Evolutionary conservation across 2,113 vertebrate genomes (phyloP).

Genomic region (Cyrtonyx montezumae): DNA sequence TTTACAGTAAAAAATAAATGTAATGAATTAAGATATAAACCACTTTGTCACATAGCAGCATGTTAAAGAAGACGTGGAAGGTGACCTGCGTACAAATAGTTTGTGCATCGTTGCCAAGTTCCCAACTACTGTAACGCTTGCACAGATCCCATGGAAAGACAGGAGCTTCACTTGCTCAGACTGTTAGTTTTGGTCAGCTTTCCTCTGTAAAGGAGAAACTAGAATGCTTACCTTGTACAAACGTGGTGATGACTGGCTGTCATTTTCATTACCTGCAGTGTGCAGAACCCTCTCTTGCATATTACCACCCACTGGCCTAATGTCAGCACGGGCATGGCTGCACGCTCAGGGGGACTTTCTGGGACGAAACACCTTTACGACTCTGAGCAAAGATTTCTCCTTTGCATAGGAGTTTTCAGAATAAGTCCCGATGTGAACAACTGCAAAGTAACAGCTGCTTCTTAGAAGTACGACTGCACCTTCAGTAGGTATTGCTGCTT

Average conservation of each 20-base stretch:
- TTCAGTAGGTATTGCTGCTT: not conserved
- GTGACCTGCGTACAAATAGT: conserved; percentile 58
- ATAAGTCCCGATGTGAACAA: not conserved
- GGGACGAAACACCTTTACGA: not conserved
- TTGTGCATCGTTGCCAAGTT: conserved; percentile 9
- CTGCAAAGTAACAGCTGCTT: fast-evolving
- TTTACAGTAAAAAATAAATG: conserved; percentile 76
- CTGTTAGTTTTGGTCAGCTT: not conserved
- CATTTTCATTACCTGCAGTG: not conserved
- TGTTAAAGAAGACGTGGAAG: conserved; percentile 27
- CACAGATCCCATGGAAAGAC: not conserved
- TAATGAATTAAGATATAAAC: conserved; percentile 67
- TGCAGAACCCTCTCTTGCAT: not conserved
- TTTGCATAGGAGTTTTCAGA: not conserved
- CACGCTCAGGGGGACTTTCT: not conserved
- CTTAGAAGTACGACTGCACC: not conserved
- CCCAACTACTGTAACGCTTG: conserved; percentile 35
- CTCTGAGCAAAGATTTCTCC: not conserved
- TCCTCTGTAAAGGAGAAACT: not conserved
- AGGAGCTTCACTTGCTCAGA: not conserved
- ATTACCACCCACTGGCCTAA: not conserved
- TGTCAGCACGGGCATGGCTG: not conserved
- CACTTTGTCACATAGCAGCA: conserved; percentile 57
- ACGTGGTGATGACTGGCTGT: not conserved
- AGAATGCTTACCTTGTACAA: not conserved